phyloP scores from a whole-genome alignment of 2,113 vertebrate species.

The Epinephelus cyanopodus region DNA sequence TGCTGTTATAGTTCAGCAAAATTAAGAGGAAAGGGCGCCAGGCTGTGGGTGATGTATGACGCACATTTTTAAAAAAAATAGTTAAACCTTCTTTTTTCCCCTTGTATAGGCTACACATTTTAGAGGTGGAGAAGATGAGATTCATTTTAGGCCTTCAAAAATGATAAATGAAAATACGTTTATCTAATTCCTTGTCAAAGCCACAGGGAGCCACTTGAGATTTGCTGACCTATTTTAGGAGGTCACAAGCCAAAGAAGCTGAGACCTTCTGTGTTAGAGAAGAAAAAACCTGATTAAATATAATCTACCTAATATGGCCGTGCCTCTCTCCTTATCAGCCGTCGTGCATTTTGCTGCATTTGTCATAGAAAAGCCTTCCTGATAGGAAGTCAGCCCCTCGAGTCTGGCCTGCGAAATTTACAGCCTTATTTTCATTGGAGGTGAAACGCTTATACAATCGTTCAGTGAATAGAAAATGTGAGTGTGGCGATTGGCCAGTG shows the following conservation, averaged over 20 bases:
- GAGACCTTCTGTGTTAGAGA: neutral
- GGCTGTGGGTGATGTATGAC: too few species aligned
- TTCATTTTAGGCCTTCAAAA: too few species aligned
- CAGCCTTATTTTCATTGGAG: constrained; percentile 64
- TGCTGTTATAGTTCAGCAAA: too few species aligned
- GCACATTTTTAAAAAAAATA: too few species aligned
- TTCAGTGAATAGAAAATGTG: constrained; percentile 34
- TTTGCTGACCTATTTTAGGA: too few species aligned
- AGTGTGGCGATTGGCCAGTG: constrained; percentile 15
- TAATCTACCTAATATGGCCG: constrained; percentile 15
- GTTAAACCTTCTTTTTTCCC: too few species aligned
- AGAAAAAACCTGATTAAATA: neutral
- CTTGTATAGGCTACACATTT: too few species aligned
- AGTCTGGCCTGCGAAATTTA: constrained; percentile 22
- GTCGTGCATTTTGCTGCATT: constrained; percentile 18
- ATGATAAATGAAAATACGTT: too few species aligned
- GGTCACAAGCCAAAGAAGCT: neutral
- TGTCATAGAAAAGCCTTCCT: constrained; percentile 37
- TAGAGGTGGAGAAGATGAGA: too few species aligned
- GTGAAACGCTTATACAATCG: constrained; percentile 46
- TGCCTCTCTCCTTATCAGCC: constrained; percentile 44
- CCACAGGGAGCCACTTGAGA: too few species aligned
- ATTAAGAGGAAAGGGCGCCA: too few species aligned
- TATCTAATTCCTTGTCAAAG: too few species aligned
- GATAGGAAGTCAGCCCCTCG: constrained; percentile 49